Conservation (phyloP, 2,113 vertebrate genomes). For the Larimichthys polyactis region DNA sequence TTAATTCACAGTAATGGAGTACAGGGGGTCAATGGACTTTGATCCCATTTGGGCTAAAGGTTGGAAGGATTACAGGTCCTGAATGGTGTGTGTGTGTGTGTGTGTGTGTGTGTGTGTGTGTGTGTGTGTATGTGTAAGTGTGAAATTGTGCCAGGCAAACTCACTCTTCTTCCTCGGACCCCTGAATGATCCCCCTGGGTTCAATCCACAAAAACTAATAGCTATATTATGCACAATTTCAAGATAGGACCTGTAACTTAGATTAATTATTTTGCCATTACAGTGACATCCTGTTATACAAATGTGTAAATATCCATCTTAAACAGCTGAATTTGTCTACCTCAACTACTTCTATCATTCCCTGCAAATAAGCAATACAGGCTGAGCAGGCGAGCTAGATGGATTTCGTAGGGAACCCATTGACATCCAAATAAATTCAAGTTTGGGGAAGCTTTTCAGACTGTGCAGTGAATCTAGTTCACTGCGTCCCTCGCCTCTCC, state of each 20-base stretch:
- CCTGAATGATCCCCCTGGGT: conserved; percentile 78
- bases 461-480: conserved; percentile 65
- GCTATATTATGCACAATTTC: conserved; percentile 79
- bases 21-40: conserved; percentile 86
- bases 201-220: conserved; percentile 79
- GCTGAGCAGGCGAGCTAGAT: conserved; percentile 42
- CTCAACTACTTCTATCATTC: conserved; percentile 52
- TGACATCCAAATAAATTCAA: conserved; percentile 79
- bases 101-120: conserved; percentile 35
- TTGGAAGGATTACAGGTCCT: conserved; percentile 71
- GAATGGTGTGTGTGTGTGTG: conserved; percentile 29
- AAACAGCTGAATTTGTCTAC: conserved; percentile 66
- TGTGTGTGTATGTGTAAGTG: conserved; percentile 31
- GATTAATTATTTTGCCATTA: conserved; percentile 78
- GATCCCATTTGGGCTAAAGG: conserved; percentile 79
- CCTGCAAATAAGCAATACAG: conserved; percentile 52
- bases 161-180: conserved; percentile 65
- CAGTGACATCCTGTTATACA: conserved; percentile 55
- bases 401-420: conserved; percentile 61
- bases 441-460: conserved; percentile 71
- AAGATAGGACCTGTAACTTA: conserved; percentile 63
- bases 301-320: conserved; percentile 76
- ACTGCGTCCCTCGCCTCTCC: conserved; percentile 39
- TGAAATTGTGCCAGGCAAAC: conserved; percentile 59
- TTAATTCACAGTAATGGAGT: conserved; percentile 89